Evolutionary conservation across 2,888 invertebrate genomes (phyloP), one percentile per base, ranked within the genome.

Genomic region (Apodemia zela): DNA sequence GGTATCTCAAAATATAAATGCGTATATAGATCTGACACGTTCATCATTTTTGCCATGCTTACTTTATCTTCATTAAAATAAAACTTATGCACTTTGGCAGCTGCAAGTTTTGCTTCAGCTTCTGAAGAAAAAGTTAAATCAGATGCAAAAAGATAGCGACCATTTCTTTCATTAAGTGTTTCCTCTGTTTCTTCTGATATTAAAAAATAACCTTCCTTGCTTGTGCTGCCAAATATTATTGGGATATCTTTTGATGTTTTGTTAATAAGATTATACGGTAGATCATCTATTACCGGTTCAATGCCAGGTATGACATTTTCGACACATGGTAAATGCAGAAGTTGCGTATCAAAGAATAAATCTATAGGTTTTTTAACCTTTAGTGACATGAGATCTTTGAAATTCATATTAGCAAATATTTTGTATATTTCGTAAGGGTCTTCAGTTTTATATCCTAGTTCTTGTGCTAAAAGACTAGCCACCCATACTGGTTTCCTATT

Each of bases 11-110:
- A 90, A 72, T 88, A 89, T 3, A 86, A 66, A n/a, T 89, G 80
- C 0, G 88, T 87, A 62, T 87, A 86, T 1, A 89, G 64, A 62
- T 85, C 79, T 6, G 81, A 73, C 42, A 85, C 73, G 75, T 81
- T 88, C 77, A 73, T 80, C 74, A 74, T 78, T 65, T 66, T 80
- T 60, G 75, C 83, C 78, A 77, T 82, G 82, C 67, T 91, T 72
- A 80, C 89, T 75, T 38, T 84, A 60, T 92, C 89, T 74, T 82
- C 79, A 64, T 80, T 84, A 60, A 93, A 85, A 21, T 93, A 93
- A 64, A 91, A 73, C 71, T 87, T 73, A 76, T 76, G 80, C 25
- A 89, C 67, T 71, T 76, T 72, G 65, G 72, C 72, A 17, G 86
- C 78, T 13, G 75, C 72, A 47, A 66, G 65, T 1, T 72, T 70